Evolutionary conservation across 2,113 vertebrate species (phyloP), one percentile per base, ranked within the genome.

Genomic region (Pongo abelii): DNA sequence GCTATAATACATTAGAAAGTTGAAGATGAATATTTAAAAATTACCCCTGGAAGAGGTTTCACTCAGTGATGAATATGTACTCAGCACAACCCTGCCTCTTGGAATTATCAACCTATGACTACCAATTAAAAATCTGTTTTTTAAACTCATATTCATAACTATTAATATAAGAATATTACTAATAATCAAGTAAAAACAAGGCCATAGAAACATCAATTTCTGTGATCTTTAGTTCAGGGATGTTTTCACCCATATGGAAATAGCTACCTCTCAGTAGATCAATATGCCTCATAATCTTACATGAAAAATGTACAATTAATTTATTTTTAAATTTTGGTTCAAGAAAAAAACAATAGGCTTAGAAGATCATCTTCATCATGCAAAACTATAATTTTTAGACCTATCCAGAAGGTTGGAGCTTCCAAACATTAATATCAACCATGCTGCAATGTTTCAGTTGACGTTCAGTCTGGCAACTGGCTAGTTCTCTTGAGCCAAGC

Each of bases 81-180:
- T 1, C 23, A 40, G 6, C 1, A 46, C 0, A 69, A 1, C 30
- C 0, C 16, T 67, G 22, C 35, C 6, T 69, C 23, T 9, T 7
- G 27, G 69, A 74, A 75, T 84, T 46, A 72, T 55, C 35, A 84
- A 16, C 25, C 52, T 43, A 52, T 46, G 25, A 78, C 46, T n/a
- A 55, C 3, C 5, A 87, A 52, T 6, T 55, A 84, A 69, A 38
- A 22, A 50, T 43, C 4, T 27, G 2, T 22, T 70, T 83, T 40
- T 43, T 25, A 22, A 7, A 43, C 5, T 85, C 8, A 77, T 30
- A 84, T 48, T 61, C n/a, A 40, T 85, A 89, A 89, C 7, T 40
- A 43, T 59, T 50, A 84, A 6, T 50, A 78, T 22, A 85, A 75
- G 25, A 57, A 2, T 32, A 78, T 90, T 80, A 9, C 11, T 67